phyloP scores from a whole-genome alignment of 1,140 invertebrate species.

The Adelges cooleyi region DNA sequence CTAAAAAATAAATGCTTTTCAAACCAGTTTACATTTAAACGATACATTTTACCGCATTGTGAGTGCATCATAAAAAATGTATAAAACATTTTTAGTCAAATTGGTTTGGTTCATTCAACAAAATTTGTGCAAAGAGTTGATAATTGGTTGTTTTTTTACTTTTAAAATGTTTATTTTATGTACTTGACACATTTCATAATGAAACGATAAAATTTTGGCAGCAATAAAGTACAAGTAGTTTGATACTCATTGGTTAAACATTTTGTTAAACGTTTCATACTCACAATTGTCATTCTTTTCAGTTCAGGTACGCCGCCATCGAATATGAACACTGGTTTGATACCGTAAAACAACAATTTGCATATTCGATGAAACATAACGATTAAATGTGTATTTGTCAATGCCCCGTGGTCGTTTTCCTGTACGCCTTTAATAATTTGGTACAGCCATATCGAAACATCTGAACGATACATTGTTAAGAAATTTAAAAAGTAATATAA shows the following conservation, averaged over 20 bases:
- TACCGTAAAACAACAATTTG: constrained; percentile 89
- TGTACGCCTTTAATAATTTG: constrained; percentile 92
- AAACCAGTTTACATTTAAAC: no score
- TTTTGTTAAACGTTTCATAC: constrained; percentile 35
- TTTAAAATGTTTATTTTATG: no score
- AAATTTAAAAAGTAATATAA: no score
- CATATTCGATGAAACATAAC: constrained; percentile 87
- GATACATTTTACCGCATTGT: no score
- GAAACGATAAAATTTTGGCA: neutral
- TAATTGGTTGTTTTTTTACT: no score
- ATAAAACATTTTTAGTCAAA: no score
- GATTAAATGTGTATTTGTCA: constrained; percentile 84
- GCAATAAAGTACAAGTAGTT: neutral
- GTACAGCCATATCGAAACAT: constrained; percentile 98
- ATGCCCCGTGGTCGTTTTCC: constrained; percentile 62
- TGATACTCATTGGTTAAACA: neutral
- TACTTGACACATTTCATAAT: no score
- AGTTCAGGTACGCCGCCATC: constrained; percentile 86
- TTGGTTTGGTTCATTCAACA: no score
- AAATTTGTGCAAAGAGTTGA: no score
- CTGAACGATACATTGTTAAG: constrained; percentile 43
- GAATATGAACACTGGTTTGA: constrained; percentile 98
- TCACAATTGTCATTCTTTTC: constrained; percentile 87
- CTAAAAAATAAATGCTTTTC: no score
- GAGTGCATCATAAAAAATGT: no score